These are phyloP conservation scores for Bursaphelenchus okinawaensis DNA, from an alignment of 2,888 invertebrate species.

Conservation along the genomic window DNA sequence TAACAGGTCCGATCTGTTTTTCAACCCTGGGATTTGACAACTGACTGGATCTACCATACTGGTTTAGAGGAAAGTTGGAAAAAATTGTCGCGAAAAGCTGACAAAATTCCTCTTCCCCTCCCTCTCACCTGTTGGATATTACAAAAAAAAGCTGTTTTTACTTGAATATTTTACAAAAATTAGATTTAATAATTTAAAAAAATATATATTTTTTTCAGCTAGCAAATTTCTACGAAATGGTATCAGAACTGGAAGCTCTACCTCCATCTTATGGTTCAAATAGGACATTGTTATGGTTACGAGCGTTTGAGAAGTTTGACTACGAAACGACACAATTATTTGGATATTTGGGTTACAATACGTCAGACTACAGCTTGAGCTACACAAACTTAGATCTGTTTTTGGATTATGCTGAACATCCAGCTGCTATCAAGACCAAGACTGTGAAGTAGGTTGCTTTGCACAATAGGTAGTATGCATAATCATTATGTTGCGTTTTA, in stretches of 20 bases:
- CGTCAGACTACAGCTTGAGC: slow-evolving; percentile 28
- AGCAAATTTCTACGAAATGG: slow-evolving; percentile 32
- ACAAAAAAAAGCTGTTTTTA: background rate
- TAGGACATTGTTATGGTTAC: slow-evolving; percentile 45
- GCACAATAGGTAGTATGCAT: background rate
- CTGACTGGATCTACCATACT: no score
- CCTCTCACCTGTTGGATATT: background rate
- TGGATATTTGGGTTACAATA: slow-evolving; percentile 15
- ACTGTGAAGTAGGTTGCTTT: background rate
- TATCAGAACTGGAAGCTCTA: slow-evolving; percentile 38
- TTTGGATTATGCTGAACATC: slow-evolving; percentile 42
- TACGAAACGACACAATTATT: slow-evolving; percentile 22
- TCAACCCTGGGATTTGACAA: no score
- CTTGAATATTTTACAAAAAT: slow-evolving; percentile 9
- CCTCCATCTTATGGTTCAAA: slow-evolving; percentile 45
- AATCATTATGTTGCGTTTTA: background rate
- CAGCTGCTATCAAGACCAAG: slow-evolving; percentile 40
- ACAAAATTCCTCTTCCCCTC: no score
- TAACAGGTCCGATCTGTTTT: no score
- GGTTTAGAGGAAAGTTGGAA: no score
- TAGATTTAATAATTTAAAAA: background rate
- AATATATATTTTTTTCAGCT: slow-evolving; percentile 23
- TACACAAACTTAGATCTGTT: slow-evolving; percentile 44
- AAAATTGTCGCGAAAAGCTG: no score
- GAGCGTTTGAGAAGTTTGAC: slow-evolving; percentile 45